Evolutionary conservation across 37 sponge, comb jelly and placozoan species (phyloP).

Genomic region (Oscarella lobularis): DNA sequence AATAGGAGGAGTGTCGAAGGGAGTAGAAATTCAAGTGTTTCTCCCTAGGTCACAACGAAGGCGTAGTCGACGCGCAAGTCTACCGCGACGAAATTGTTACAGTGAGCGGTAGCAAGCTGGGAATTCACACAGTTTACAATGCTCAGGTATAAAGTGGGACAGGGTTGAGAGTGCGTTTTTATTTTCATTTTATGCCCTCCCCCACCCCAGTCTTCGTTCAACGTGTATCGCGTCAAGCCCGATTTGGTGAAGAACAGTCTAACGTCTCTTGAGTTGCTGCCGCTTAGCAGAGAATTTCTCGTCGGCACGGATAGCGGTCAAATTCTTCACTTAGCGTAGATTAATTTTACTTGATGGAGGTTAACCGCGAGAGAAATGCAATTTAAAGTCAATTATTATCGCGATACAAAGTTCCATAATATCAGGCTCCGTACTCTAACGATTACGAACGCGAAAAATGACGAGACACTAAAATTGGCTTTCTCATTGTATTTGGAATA

Average conservation of each 20-base stretch:
- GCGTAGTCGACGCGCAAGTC: neutral
- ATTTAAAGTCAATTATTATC: no score
- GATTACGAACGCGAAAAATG: no score
- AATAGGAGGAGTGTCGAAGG: no score
- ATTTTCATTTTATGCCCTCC: neutral
- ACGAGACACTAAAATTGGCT: no score
- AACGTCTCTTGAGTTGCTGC: neutral
- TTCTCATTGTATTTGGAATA: no score
- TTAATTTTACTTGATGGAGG: no score
- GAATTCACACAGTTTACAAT: neutral
- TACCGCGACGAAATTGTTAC: neutral
- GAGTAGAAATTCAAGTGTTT: no score
- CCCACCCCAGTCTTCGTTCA: neutral
- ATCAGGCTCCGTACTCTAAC: no score
- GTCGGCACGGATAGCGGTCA: neutral
- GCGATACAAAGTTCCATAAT: no score
- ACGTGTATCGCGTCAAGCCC: neutral
- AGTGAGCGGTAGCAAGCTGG: neutral
- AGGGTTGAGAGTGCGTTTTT: neutral
- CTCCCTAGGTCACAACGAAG: neutral
- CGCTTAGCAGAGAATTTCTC: neutral
- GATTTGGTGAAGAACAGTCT: neutral
- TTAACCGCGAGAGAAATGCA: no score
- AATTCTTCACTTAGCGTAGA: no score
- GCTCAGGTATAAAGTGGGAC: neutral